These are phyloP conservation scores for Chironomus striatipennis DNA, from an alignment of 1,140 invertebrate genomes.

Conservation along the genomic window DNA sequence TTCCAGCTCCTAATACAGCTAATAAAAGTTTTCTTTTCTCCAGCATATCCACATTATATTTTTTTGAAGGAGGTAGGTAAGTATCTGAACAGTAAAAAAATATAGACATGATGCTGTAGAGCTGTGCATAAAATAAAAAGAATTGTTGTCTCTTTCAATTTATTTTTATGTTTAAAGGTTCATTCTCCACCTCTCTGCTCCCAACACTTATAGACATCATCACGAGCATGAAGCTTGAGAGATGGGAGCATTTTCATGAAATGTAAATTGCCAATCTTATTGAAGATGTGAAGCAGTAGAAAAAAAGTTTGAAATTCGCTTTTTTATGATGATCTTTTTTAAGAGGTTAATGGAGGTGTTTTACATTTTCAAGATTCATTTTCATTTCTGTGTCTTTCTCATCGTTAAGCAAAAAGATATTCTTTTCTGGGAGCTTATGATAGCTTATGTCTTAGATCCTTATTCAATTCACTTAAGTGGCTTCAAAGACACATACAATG, in stretches of 20 bases:
- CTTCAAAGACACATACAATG: background rate
- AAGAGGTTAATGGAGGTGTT: constrained; percentile 12
- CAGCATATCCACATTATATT: background rate
- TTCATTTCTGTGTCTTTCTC: background rate
- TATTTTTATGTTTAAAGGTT: constrained; percentile 10
- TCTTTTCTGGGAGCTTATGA: background rate
- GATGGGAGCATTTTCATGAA: background rate
- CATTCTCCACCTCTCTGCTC: background rate
- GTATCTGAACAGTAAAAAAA: background rate
- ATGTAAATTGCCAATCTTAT: constrained; percentile 2
- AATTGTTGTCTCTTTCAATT: constrained; percentile 14
- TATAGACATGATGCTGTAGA: background rate
- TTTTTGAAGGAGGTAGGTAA: background rate
- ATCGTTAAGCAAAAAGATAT: background rate
- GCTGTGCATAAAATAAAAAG: background rate
- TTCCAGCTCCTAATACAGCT: background rate
- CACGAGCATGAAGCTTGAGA: too few species aligned
- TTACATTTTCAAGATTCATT: background rate
- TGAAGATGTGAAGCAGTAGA: background rate
- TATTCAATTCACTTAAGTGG: constrained; percentile 7
- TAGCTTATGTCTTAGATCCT: constrained; percentile 1
- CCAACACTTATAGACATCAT: background rate
- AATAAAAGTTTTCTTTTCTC: background rate
- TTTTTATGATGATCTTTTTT: constrained; percentile 11
- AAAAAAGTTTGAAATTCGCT: background rate